phyloP scores from a whole-genome alignment of 2,797 vertebrate species.

The Ctenosaura bakeri region DNA sequence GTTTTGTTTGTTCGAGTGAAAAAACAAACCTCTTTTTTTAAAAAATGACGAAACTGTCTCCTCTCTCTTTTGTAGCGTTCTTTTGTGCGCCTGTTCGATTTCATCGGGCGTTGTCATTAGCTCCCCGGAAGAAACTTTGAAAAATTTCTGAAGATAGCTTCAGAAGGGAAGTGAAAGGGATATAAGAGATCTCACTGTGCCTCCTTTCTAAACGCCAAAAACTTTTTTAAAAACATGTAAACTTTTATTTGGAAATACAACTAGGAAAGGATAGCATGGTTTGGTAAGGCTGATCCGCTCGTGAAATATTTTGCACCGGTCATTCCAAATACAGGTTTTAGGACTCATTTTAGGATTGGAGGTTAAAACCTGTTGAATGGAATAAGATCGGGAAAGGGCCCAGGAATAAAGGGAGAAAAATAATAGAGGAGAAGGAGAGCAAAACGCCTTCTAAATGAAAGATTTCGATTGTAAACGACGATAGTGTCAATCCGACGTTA shows the following conservation, averaged over 20 bases:
- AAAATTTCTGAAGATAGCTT: neutral
- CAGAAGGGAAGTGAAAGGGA: no score
- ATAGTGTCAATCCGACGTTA: neutral
- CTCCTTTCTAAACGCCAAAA: neutral
- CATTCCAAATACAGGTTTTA: neutral
- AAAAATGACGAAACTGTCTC: neutral
- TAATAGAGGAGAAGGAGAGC: neutral
- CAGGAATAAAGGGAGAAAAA: neutral
- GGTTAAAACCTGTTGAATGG: neutral
- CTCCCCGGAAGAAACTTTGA: neutral
- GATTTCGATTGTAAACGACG: neutral
- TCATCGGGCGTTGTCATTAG: neutral
- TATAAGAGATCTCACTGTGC: no score
- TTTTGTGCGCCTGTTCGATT: neutral
- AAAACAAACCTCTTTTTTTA: fast-evolving
- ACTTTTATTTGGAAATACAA: neutral
- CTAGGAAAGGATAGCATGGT: neutral
- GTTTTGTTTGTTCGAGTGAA: fast-evolving
- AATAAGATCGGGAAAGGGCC: no score
- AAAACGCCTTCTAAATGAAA: neutral
- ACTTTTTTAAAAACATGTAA: neutral
- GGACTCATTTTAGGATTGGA: neutral
- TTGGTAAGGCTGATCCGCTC: no score
- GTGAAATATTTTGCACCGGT: neutral
- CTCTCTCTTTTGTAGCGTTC: neutral